Conservation (phyloP, 2,113 vertebrate genomes). For the Podocnemis expansa region DNA sequence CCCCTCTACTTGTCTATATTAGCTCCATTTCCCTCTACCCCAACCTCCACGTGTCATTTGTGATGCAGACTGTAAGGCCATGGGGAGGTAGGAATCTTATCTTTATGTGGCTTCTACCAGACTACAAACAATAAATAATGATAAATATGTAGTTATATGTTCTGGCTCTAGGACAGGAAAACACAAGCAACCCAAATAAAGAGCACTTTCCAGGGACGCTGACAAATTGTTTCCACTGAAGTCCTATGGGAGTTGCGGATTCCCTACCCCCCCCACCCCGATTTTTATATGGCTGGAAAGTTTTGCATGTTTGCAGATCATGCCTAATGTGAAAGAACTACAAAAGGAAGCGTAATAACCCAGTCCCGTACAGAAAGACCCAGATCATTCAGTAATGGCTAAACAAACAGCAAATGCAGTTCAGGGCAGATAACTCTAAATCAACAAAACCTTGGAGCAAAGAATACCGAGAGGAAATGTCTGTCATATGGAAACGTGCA, state of each 20-base stretch:
- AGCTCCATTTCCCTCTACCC: not conserved
- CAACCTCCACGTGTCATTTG: not conserved
- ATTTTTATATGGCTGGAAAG: not conserved
- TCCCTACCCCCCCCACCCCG: no score
- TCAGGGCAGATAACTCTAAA: not conserved
- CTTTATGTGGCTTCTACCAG: not conserved
- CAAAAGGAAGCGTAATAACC: not conserved
- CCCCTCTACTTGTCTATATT: not conserved
- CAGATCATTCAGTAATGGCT: not conserved
- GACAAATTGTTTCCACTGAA: not conserved
- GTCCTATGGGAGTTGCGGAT: not conserved
- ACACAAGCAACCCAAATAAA: not conserved
- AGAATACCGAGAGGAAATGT: not conserved
- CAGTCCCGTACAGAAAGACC: not conserved
- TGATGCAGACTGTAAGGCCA: not conserved
- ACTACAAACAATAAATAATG: not conserved
- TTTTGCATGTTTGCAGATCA: not conserved
- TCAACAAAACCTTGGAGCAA: not conserved
- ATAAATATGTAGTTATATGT: not conserved
- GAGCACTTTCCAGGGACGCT: not conserved
- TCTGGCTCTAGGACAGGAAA: not conserved
- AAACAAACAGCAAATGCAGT: not conserved
- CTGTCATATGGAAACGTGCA: not conserved
- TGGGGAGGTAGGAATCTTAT: not conserved
- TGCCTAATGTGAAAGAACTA: not conserved